Evolutionary conservation across 35 echinoderm and acorn worm species (phyloP).

Genomic region (Heliocidaris tuberculata): DNA sequence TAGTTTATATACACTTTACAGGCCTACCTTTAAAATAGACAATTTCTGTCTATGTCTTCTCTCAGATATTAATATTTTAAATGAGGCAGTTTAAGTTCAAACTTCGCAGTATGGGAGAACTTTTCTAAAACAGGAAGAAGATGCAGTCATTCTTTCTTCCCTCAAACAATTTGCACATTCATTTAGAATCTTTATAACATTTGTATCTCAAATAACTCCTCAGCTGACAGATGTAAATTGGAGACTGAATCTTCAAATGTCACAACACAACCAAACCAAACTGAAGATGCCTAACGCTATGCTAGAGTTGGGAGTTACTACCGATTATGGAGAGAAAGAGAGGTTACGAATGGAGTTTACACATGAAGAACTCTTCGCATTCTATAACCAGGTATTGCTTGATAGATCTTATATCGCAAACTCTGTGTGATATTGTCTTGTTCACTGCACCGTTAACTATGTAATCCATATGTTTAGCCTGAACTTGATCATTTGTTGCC

Average conservation of each 20-base stretch:
- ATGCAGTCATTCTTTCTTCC: too few species aligned
- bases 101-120: too few species aligned
- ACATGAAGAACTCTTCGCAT: slow-evolving; percentile 86
- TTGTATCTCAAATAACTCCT: background rate
- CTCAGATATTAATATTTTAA: too few species aligned
- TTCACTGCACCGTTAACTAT: too few species aligned
- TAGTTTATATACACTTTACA: too few species aligned
- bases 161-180: too few species aligned
- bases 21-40: too few species aligned
- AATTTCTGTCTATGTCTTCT: too few species aligned
- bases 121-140: too few species aligned
- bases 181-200: background rate
- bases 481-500: background rate
- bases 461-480: background rate
- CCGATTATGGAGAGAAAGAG: slow-evolving; percentile 59
- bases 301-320: slow-evolving; percentile 73
- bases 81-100: too few species aligned
- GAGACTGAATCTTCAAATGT: slow-evolving; percentile 96
- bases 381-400: slow-evolving; percentile 82
- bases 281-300: slow-evolving; percentile 91
- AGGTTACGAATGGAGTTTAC: slow-evolving; percentile 90
- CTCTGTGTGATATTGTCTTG: background rate
- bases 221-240: slow-evolving; percentile 92
- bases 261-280: slow-evolving; percentile 75
- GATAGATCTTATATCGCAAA: background rate